phyloP scores from a whole-genome alignment of 2,113 vertebrate genomes.

The Dermatemys mawii region DNA sequence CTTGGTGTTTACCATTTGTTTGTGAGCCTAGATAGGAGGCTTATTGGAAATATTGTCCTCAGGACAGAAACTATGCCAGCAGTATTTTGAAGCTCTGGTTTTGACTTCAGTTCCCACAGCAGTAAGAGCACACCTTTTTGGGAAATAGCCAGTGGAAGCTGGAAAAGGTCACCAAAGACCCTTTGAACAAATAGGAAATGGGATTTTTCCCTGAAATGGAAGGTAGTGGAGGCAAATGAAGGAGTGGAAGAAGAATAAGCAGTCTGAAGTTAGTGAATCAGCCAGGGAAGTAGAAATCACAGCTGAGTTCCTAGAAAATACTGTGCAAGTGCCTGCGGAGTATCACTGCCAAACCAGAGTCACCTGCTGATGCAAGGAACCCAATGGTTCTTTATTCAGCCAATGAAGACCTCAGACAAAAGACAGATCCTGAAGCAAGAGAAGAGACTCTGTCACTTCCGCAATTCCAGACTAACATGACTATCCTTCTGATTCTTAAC shows the following conservation, averaged over 20 bases:
- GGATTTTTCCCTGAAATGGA: not conserved
- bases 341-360: not conserved
- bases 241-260: not conserved
- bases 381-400: fast-evolving
- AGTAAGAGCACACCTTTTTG: not conserved
- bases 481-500: too few relatives aligned
- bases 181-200: not conserved
- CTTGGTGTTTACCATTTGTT: not conserved
- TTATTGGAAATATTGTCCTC: not conserved
- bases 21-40: not conserved
- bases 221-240: fast-evolving
- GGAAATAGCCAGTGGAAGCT: not conserved
- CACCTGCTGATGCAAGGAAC: not conserved
- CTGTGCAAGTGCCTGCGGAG: slow-evolving; percentile 17
- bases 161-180: not conserved
- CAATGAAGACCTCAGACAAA: not conserved
- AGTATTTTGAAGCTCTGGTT: not conserved
- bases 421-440: not conserved
- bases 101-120: slow-evolving; percentile 17
- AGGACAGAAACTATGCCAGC: not conserved
- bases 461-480: too few relatives aligned
- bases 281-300: not conserved
- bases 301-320: not conserved
- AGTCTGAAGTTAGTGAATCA: not conserved
- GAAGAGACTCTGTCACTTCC: too few relatives aligned